These are phyloP conservation scores for Abrostola triplasia DNA, from an alignment of 2,888 invertebrate genomes.

Conservation along the genomic window DNA sequence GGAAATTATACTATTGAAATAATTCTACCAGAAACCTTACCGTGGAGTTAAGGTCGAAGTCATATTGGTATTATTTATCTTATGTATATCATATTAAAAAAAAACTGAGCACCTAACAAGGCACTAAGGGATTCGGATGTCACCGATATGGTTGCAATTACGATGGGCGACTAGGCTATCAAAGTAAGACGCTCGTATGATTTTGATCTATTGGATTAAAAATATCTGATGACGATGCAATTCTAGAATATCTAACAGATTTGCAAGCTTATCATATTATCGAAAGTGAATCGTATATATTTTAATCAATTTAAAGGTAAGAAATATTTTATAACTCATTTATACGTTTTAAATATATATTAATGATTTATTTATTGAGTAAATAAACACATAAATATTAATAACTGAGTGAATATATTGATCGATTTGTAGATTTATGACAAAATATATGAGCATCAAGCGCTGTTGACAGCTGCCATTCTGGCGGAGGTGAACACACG, in stretches of 20 bases:
- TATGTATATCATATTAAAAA: slow-evolving; percentile 22
- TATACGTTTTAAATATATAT: neutral
- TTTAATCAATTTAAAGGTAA: too few species aligned
- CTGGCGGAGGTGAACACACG: slow-evolving; percentile 61
- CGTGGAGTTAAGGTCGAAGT: neutral
- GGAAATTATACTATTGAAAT: neutral
- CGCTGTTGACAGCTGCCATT: slow-evolving; percentile 69
- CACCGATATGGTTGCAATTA: neutral
- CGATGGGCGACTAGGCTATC: neutral
- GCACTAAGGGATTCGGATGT: slow-evolving; percentile 22
- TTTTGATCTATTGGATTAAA: too few species aligned
- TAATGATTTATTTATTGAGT: slow-evolving; percentile 2
- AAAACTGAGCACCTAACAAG: slow-evolving; percentile 30
- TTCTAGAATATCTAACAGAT: too few species aligned
- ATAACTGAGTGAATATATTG: slow-evolving; percentile 8
- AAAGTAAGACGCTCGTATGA: neutral
- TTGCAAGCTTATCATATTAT: too few species aligned
- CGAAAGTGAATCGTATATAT: too few species aligned
- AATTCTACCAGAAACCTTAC: slow-evolving; percentile 20
- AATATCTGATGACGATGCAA: too few species aligned
- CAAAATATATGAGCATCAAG: slow-evolving; percentile 30
- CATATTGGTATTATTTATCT: slow-evolving; percentile 7
- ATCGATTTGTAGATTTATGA: slow-evolving; percentile 31
- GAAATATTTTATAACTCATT: neutral
- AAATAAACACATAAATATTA: neutral